These are phyloP conservation scores for Aptenodytes patagonicus DNA, from an alignment of 2,113 vertebrate genomes.

Conservation along the genomic window DNA sequence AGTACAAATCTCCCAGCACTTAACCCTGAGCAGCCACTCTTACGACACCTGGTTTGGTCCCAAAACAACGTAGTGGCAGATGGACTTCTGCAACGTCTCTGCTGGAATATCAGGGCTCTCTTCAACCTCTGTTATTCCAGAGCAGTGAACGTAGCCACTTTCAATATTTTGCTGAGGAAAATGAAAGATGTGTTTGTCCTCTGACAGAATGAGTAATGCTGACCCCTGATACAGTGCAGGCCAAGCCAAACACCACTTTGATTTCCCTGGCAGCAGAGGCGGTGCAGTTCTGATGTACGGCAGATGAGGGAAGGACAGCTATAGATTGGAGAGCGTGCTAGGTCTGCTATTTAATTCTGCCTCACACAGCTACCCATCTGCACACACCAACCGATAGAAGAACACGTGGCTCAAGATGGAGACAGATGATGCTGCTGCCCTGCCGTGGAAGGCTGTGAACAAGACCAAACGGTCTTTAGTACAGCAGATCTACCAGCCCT, in stretches of 20 bases:
- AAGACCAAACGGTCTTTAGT: neutral
- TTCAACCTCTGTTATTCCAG: neutral
- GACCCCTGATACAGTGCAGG: neutral
- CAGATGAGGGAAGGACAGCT: neutral
- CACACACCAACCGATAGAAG: neutral
- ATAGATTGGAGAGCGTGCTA: neutral
- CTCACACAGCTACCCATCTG: neutral
- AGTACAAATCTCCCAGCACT: neutral
- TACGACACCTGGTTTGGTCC: neutral
- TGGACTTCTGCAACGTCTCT: neutral
- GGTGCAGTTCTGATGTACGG: neutral
- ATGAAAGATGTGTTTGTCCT: constrained; percentile 26
- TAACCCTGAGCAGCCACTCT: neutral
- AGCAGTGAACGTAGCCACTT: neutral
- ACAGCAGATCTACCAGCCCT: neutral
- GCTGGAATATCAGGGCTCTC: neutral
- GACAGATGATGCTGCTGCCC: neutral
- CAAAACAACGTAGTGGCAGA: neutral
- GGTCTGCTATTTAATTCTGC: neutral
- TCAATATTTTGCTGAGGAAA: neutral
- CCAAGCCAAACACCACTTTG: constrained; percentile 24
- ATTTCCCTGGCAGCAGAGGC: constrained; percentile 1
- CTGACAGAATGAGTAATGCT: constrained; percentile 13
- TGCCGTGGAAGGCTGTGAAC: neutral
- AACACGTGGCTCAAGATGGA: neutral